phyloP scores from a whole-genome alignment of 1,140 invertebrate genomes.

The Popillia japonica region DNA sequence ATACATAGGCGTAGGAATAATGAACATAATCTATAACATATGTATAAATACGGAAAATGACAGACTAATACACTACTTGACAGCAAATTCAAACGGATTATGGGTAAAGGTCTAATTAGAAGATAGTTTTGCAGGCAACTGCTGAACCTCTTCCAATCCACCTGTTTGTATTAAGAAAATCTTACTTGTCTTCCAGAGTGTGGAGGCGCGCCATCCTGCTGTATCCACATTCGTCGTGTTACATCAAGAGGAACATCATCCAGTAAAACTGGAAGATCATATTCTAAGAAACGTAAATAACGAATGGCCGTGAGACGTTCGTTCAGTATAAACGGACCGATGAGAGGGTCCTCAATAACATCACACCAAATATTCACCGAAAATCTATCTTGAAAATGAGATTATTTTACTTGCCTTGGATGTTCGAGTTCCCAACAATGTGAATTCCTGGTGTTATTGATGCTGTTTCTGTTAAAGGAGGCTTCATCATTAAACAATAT shows the following conservation, averaged over 20 bases:
- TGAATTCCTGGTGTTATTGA: conserved; percentile 35
- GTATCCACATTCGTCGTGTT: not conserved
- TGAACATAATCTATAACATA: too few relatives aligned
- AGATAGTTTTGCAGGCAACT: too few relatives aligned
- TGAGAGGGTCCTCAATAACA: conserved; percentile 19
- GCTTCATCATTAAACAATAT: conserved; percentile 24
- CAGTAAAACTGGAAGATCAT: conserved; percentile 34
- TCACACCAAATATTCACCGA: conserved; percentile 37
- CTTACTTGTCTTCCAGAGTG: conserved; percentile 14
- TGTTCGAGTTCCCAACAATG: conserved; percentile 28
- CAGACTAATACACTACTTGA: too few relatives aligned
- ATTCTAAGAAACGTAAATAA: conserved; percentile 34
- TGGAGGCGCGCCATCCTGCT: too few relatives aligned
- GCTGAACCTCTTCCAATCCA: conserved; percentile 37
- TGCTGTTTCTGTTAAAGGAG: not conserved
- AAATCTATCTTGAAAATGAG: not conserved
- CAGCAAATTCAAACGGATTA: too few relatives aligned
- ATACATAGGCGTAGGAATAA: too few relatives aligned
- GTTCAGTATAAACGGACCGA: conserved; percentile 27
- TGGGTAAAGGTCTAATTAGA: too few relatives aligned
- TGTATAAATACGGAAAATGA: too few relatives aligned
- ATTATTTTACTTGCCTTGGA: not conserved
- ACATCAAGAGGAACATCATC: conserved; percentile 31
- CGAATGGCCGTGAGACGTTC: conserved; percentile 22
- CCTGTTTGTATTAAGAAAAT: conserved; percentile 21